These are phyloP conservation scores for Lochmaea capreae DNA, from an alignment of 2,888 invertebrate species.

Conservation along the genomic window DNA sequence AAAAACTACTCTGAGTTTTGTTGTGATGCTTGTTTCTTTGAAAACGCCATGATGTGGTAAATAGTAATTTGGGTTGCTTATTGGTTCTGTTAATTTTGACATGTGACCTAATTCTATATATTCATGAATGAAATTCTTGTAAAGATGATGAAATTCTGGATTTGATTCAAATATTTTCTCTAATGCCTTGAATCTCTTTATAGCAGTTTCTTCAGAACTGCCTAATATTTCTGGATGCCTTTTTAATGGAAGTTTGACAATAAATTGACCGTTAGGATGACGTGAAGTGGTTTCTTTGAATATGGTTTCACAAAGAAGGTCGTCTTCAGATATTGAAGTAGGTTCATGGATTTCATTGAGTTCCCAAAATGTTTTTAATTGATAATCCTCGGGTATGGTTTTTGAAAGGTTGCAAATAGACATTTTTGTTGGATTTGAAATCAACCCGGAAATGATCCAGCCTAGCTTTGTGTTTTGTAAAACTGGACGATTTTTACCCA, in stretches of 20 bases:
- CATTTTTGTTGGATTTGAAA: not conserved
- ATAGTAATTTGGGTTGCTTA: conserved; percentile 33
- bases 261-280: too few relatives aligned
- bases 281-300: too few relatives aligned
- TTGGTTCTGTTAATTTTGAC: conserved; percentile 15
- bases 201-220: too few relatives aligned
- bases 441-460: not conserved
- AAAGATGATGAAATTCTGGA: conserved; percentile 37
- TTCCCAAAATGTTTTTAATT: conserved; percentile 20
- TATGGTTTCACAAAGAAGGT: not conserved
- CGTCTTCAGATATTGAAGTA: conserved; percentile 14
- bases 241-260: too few relatives aligned
- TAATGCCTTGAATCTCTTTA: not conserved
- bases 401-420: not conserved
- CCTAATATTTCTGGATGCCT: too few relatives aligned
- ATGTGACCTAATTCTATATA: conserved; percentile 44
- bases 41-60: conserved; percentile 52
- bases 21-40: conserved; percentile 47
- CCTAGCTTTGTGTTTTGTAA: not conserved
- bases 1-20: conserved; percentile 34
- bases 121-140: conserved; percentile 43
- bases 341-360: not conserved
- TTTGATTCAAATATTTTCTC: conserved; percentile 16
- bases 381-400: too few relatives aligned
- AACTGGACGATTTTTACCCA: not conserved